Percentiles rank a stretch among this genome's conserved stretches.
Evolutionary conservation across 2,888 invertebrate genomes (phyloP).

Genomic region (Drosophila yooni): DNA sequence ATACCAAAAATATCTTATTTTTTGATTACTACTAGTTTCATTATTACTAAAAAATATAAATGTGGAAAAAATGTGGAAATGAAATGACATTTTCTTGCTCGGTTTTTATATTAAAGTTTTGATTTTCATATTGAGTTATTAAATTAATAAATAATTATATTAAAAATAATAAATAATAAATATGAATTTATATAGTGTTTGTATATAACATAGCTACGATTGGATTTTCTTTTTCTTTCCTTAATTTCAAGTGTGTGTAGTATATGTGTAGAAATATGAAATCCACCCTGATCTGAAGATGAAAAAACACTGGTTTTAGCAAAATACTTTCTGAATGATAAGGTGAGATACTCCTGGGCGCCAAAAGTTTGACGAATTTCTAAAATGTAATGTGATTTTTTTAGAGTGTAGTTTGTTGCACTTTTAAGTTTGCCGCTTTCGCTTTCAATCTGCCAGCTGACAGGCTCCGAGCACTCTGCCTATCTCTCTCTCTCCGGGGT

Average conservation of each 20-base stretch:
- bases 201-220: not conserved
- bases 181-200: no score
- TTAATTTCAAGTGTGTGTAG: not conserved
- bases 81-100: not conserved
- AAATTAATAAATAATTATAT: no score
- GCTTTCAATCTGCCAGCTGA: conserved; percentile 38
- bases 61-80: not conserved
- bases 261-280: not conserved
- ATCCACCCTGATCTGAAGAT: not conserved
- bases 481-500: not conserved
- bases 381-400: not conserved
- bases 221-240: not conserved
- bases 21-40: not conserved
- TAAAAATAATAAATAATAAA: no score
- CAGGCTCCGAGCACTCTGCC: not conserved
- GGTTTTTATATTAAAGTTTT: not conserved
- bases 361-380: not conserved
- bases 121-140: not conserved
- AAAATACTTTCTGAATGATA: no score
- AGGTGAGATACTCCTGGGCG: no score
- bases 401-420: conserved; percentile 32
- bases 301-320: not conserved
- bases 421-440: conserved; percentile 48
- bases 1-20: not conserved
- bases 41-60: not conserved